Conservation (phyloP, 2,113 vertebrate species). For the Bombycilla garrulus region DNA sequence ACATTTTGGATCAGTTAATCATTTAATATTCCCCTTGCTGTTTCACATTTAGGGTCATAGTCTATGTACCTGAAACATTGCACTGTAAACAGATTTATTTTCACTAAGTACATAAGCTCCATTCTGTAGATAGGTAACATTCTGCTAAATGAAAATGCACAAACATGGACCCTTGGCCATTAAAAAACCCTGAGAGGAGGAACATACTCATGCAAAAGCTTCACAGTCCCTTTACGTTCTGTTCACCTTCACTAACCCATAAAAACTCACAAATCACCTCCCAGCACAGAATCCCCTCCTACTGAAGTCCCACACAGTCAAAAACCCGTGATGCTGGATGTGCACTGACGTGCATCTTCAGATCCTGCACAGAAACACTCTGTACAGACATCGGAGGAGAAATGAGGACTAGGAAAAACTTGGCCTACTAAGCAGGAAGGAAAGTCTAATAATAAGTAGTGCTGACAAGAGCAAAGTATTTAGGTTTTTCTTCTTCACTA, state of each 20-base stretch:
- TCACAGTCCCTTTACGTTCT: not conserved
- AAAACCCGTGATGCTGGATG: not conserved
- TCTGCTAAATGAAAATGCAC: not conserved
- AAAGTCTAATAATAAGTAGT: not conserved
- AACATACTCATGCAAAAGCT: not conserved
- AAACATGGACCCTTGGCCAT: not conserved
- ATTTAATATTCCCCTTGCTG: not conserved
- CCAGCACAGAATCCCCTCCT: not conserved
- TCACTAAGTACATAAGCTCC: not conserved
- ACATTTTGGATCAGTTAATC: slow-evolving; percentile 23
- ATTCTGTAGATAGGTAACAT: not conserved
- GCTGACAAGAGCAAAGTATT: not conserved
- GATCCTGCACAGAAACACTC: not conserved
- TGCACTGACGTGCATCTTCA: not conserved
- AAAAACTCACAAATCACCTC: not conserved
- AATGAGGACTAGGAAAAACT: not conserved
- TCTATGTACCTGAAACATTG: not conserved
- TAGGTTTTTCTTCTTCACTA: not conserved
- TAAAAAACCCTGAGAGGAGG: not conserved
- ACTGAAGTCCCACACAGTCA: not conserved
- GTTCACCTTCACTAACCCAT: not conserved
- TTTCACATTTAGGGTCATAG: not conserved
- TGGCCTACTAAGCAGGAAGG: not conserved
- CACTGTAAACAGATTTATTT: not conserved
- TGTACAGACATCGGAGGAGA: not conserved